These are phyloP conservation scores for Epinotia demarniana DNA, from an alignment of 2,888 invertebrate genomes.

Conservation along the genomic window DNA sequence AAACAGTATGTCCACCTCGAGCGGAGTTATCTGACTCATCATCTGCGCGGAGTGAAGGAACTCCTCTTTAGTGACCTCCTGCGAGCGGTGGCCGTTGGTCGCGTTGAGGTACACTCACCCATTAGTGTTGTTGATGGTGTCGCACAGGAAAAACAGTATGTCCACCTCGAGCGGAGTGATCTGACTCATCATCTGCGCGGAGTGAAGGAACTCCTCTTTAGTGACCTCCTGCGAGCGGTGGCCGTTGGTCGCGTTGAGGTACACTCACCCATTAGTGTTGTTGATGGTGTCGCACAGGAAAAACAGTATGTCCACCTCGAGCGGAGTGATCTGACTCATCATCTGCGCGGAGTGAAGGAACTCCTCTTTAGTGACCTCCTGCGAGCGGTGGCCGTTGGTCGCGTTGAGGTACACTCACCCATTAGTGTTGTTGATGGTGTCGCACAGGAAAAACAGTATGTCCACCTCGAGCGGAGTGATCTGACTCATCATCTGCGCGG, in stretches of 20 bases:
- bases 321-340: conserved; percentile 98
- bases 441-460: conserved; percentile 96
- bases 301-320: conserved; percentile 98
- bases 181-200: conserved; percentile 99
- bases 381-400: conserved; percentile 91
- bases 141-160: conserved; percentile 96
- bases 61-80: conserved; percentile 98
- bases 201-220: conserved; percentile 98
- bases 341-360: conserved; percentile 98
- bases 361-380: conserved; percentile 98
- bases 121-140: conserved; percentile 92
- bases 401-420: conserved; percentile 98
- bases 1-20: conserved; percentile 98
- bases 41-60: conserved; percentile 98
- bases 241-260: conserved; percentile 95
- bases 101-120: conserved; percentile 98
- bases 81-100: conserved; percentile 91
- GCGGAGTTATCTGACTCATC: conserved; percentile 98
- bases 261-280: conserved; percentile 95
- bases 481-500: conserved; percentile 99
- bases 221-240: conserved; percentile 93
- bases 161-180: conserved; percentile 98
- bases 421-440: conserved; percentile 92
- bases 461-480: conserved; percentile 98
- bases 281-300: conserved; percentile 95